phyloP scores from a whole-genome alignment of 2,888 invertebrate genomes.

The Leistus spinibarbis region DNA sequence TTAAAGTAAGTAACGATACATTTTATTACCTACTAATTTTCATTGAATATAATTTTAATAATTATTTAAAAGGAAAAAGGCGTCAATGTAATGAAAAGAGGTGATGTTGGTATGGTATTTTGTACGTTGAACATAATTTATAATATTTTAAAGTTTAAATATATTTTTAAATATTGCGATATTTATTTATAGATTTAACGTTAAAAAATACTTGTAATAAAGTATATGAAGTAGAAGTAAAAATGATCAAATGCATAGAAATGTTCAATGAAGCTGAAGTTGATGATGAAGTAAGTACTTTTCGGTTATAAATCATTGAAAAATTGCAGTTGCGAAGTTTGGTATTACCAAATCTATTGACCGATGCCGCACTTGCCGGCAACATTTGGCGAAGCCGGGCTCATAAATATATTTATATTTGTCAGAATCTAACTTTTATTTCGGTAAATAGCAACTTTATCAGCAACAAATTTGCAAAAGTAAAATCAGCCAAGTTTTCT shows the following conservation, averaged over 20 bases:
- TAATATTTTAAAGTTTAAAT: neutral
- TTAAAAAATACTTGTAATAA: slow-evolving; percentile 44
- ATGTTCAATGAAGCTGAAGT: slow-evolving; percentile 45
- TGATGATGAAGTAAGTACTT: slow-evolving; percentile 42
- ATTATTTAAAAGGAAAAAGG: slow-evolving; percentile 46
- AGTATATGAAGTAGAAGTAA: slow-evolving; percentile 47
- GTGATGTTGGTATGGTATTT: slow-evolving; percentile 50
- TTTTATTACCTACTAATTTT: neutral
- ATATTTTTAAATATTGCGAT: neutral
- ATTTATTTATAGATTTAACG: slow-evolving; percentile 43
- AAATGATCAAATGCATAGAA: slow-evolving; percentile 53
- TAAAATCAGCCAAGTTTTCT: too few species aligned
- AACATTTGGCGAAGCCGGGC: too few species aligned
- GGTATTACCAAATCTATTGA: too few species aligned
- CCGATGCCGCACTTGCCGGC: too few species aligned
- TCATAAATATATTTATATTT: too few species aligned
- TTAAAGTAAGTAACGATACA: slow-evolving; percentile 4
- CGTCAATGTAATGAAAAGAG: slow-evolving; percentile 45
- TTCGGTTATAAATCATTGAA: neutral
- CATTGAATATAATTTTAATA: neutral
- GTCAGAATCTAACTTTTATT: too few species aligned
- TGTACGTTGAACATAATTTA: slow-evolving; percentile 44
- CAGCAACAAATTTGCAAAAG: too few species aligned
- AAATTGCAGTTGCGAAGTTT: too few species aligned
- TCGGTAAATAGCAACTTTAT: too few species aligned